Conservation (phyloP, 1,140 invertebrate species). For the Lepidostoma basale region DNA sequence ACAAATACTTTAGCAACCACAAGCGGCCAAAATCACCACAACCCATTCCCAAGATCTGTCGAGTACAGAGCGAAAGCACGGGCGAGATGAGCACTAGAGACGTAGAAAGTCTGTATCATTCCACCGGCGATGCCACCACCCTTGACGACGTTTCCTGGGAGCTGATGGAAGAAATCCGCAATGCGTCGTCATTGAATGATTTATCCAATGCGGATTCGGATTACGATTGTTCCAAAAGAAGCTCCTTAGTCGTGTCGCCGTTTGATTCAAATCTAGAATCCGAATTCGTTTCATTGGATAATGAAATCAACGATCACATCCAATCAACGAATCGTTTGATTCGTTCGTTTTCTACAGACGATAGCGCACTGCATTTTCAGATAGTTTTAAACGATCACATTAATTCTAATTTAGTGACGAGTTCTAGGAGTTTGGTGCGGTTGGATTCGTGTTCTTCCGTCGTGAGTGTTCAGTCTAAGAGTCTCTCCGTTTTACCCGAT, state of each 20-base stretch:
- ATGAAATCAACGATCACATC: neutral
- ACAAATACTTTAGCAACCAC: slow-evolving; percentile 18
- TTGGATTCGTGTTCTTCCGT: slow-evolving; percentile 14
- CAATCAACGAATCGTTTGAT: neutral
- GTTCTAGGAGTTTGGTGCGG: neutral
- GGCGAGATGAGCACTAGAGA: neutral
- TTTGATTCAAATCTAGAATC: slow-evolving; percentile 9
- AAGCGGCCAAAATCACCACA: slow-evolving; percentile 30
- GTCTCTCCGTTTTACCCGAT: slow-evolving; percentile 26
- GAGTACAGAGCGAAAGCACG: neutral
- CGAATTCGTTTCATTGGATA: slow-evolving; percentile 17
- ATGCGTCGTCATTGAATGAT: neutral
- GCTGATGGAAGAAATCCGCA: neutral
- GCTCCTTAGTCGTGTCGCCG: neutral
- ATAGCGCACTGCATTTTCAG: neutral
- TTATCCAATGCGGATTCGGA: neutral
- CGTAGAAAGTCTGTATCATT: slow-evolving; percentile 1
- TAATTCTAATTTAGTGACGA: neutral
- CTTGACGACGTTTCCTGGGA: neutral
- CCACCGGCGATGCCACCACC: neutral
- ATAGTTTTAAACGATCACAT: neutral
- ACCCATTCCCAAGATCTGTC: slow-evolving; percentile 1
- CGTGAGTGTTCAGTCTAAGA: neutral
- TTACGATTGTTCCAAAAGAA: neutral
- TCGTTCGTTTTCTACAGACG: neutral